Base-by-base conservation (phyloP, 92 coral and sea anemone genomes). In the Heliopora coerulea region DNA sequence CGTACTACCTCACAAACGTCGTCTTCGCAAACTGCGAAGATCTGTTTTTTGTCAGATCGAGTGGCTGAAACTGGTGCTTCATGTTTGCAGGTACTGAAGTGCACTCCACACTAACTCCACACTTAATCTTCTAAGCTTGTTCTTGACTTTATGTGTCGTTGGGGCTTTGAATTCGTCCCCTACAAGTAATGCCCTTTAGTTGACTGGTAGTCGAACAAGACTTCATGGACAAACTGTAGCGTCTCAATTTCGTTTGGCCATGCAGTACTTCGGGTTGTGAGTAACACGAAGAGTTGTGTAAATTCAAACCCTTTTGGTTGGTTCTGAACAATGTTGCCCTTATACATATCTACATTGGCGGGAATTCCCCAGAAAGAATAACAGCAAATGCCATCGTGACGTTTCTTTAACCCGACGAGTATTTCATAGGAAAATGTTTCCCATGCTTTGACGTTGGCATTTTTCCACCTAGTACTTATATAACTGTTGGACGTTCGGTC, bases 1-100 rank as follows among this genome's bases (percentile, higher is more conserved):
- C 69, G 58, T 85, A 80, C 88, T 85, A 80, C 32, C 75, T 58
- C 27, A 80, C 72, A 70, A 85, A 85, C 75, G 65, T 73, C 48
- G 66, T 81, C 79, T 85, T 85, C 85, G 75, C 75, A 49, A 85
- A 85, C 25, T 80, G 40, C 72, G 75, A 79, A 62, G 78, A 80
- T 49, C 82, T 77, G 65, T 85, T 80, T 30, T 66, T 68, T n/a
- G 85, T 85, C 66, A 85, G 67, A 61, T 84, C 78, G 49, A 84
- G 84, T 40, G 81, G 88, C 82, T 84, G 88, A 49, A 85, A 79
- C 34, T 79, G 56, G 49, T 84, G 88, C 21, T 78, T 73, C 88
- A 84, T 84, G 41, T 73, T 79, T 14, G 87, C 83, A 15, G 83
- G 78, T 34, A 83, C 87, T 30, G 74, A 73, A 54, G 70, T 83